These are phyloP conservation scores for Abrostola triplasia DNA, from an alignment of 2,888 invertebrate species.

Conservation along the genomic window DNA sequence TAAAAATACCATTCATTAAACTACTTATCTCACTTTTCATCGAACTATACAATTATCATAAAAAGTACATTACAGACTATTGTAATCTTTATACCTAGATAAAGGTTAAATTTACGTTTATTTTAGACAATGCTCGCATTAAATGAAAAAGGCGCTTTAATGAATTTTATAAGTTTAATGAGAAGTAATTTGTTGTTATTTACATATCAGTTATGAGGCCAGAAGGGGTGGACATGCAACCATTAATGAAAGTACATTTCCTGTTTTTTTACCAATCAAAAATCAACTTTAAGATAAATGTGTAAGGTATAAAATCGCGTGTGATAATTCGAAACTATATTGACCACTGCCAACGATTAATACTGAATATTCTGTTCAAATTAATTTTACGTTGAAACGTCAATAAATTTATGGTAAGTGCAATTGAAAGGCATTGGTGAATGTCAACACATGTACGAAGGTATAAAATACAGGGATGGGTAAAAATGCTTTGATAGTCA, in stretches of 20 bases:
- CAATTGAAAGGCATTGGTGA: slow-evolving; percentile 56
- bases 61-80: slow-evolving; percentile 66
- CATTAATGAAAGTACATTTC: slow-evolving; percentile 35
- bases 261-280: slow-evolving; percentile 16
- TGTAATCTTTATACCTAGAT: slow-evolving; percentile 64
- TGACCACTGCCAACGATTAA: slow-evolving; percentile 43
- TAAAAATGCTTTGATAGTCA: too few species aligned
- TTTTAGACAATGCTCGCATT: slow-evolving; percentile 46
- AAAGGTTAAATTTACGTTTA: slow-evolving; percentile 64
- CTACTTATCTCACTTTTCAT: slow-evolving; percentile 51
- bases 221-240: slow-evolving; percentile 49
- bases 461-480: slow-evolving; percentile 1
- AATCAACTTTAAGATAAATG: slow-evolving; percentile 7
- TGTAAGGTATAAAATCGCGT: slow-evolving; percentile 21
- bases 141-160: slow-evolving; percentile 40
- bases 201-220: slow-evolving; percentile 46
- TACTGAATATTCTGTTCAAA: slow-evolving; percentile 48
- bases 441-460: slow-evolving; percentile 29
- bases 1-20: slow-evolving; percentile 45
- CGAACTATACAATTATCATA: slow-evolving; percentile 68
- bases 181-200: slow-evolving; percentile 56
- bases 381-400: slow-evolving; percentile 53
- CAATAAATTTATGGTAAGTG: slow-evolving; percentile 57
- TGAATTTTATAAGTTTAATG: slow-evolving; percentile 50
- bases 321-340: slow-evolving; percentile 25